phyloP scores from a whole-genome alignment of 1,140 invertebrate genomes.

The Polypedilum vanderplanki region DNA sequence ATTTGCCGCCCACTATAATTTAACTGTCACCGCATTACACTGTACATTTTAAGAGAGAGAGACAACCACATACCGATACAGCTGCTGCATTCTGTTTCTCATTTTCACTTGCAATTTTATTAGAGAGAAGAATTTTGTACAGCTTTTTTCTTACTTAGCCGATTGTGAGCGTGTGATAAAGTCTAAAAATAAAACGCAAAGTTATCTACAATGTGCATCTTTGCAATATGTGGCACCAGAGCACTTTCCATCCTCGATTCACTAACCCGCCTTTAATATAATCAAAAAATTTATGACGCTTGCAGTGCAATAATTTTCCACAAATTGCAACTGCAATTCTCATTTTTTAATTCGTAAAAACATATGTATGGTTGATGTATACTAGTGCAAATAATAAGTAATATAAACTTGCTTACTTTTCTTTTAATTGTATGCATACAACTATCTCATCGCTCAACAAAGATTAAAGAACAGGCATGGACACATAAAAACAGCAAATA shows the following conservation, averaged over 20 bases:
- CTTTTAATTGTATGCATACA: too few species aligned
- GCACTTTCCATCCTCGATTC: background rate
- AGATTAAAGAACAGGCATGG: too few species aligned
- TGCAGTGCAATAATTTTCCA: constrained; percentile 25
- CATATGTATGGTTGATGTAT: background rate
- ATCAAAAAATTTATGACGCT: constrained; percentile 25
- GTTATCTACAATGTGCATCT: constrained; percentile 12
- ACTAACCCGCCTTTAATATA: background rate
- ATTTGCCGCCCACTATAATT: constrained; percentile 9
- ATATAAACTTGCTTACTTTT: too few species aligned
- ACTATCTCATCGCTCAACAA: too few species aligned
- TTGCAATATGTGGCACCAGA: background rate
- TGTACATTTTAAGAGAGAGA: background rate
- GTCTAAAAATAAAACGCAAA: constrained; percentile 28
- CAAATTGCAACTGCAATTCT: constrained; percentile 24
- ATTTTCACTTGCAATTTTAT: constrained; percentile 8
- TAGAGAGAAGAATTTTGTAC: background rate
- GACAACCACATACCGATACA: too few species aligned
- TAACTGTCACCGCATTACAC: constrained; percentile 24
- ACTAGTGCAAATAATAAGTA: background rate
- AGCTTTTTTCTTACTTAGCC: background rate
- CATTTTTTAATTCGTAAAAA: background rate
- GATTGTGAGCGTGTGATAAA: background rate
- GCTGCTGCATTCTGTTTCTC: background rate
- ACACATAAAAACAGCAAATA: too few species aligned